A percentile compares a stretch with the other conserved stretches of the same genome.
Evolutionary conservation across 2,113 vertebrate genomes (phyloP).

Genomic region (Corythornis vintsioides): DNA sequence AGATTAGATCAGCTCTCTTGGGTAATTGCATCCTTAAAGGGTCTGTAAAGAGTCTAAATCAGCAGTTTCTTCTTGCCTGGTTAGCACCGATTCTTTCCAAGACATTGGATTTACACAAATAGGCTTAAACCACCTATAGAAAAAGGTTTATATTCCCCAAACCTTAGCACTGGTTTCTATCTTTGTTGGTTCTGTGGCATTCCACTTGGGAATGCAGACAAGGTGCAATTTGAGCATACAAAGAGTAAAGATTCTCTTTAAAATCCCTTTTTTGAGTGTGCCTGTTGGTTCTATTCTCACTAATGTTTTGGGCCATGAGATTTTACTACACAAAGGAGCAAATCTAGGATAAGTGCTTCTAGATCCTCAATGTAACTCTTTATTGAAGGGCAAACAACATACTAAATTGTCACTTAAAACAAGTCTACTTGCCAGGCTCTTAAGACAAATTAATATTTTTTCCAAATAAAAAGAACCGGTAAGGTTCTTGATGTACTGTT

Average conservation of each 20-base stretch:
- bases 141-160: neutral
- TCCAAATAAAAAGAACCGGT: neutral
- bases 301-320: neutral
- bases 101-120: neutral
- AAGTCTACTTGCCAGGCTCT: neutral
- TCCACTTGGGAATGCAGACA: neutral
- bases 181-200: neutral
- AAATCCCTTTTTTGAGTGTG: neutral
- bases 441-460: neutral
- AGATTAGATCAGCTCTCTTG: neutral
- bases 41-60: conserved; percentile 22
- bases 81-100: conserved; percentile 21
- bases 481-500: neutral
- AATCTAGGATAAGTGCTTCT: conserved; percentile 4
- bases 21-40: conserved; percentile 12
- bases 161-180: neutral
- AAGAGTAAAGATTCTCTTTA: neutral
- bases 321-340: conserved; percentile 22
- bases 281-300: neutral
- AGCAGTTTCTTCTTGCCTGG: neutral
- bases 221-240: neutral
- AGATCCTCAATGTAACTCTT: neutral
- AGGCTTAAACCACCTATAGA: conserved; percentile 30
- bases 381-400: neutral
- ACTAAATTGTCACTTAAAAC: neutral